Conservation (phyloP, 2,797 vertebrate species). For the Lagothrix lagotricha region DNA sequence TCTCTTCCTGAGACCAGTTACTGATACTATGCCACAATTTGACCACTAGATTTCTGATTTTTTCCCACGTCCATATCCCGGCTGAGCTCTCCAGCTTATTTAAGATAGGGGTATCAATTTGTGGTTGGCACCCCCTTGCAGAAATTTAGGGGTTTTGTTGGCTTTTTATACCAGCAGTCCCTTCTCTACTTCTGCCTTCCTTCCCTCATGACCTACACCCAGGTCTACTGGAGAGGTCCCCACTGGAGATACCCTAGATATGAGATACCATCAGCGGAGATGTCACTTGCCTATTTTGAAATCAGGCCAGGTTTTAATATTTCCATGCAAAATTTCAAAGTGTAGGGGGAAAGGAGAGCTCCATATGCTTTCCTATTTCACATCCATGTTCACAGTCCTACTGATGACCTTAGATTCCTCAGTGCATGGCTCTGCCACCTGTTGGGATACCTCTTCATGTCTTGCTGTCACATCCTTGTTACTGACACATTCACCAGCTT, state of each 20-base stretch:
- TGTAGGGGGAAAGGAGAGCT: fast-evolving
- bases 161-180: not conserved
- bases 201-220: not conserved
- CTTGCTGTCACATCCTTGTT: not conserved
- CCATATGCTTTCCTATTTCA: not conserved
- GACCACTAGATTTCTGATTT: not conserved
- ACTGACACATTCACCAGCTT: not conserved
- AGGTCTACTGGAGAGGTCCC: not conserved
- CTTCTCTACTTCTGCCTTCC: not conserved
- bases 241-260: not conserved
- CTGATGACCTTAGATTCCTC: not conserved
- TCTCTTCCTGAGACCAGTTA: not conserved
- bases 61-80: not conserved
- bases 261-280: not conserved
- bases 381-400: not conserved
- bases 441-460: not conserved
- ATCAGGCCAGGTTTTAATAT: not conserved
- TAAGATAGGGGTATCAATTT: not conserved
- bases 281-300: not conserved
- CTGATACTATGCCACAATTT: not conserved
- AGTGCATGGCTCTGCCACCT: not conserved
- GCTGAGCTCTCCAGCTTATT: not conserved
- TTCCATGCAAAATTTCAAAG: not conserved
- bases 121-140: not conserved
- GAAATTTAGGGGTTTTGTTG: not conserved